phyloP scores from a whole-genome alignment of 2,888 invertebrate genomes.

The Lasioglossum pauxillum region DNA sequence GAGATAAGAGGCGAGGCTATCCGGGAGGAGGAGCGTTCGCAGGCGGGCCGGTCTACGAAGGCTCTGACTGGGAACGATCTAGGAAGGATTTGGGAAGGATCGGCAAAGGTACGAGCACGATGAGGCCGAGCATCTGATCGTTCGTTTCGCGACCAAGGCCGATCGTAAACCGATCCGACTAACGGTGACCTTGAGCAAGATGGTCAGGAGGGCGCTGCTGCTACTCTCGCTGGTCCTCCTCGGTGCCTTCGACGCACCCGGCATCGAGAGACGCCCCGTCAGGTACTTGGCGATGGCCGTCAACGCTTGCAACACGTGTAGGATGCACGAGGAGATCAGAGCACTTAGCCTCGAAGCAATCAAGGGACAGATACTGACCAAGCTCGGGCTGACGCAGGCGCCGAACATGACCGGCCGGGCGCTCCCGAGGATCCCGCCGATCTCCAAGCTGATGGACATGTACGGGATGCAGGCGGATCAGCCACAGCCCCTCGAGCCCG shows the following conservation, averaged over 20 bases:
- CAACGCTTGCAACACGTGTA: constrained; percentile 85
- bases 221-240: constrained; percentile 78
- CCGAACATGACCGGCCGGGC: constrained; percentile 87
- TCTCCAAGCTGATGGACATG: constrained; percentile 84
- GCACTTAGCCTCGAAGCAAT: constrained; percentile 86
- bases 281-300: constrained; percentile 72
- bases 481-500: constrained; percentile 81
- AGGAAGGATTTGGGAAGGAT: constrained; percentile 12
- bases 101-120: constrained; percentile 38
- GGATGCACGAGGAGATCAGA: constrained; percentile 86
- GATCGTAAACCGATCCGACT: constrained; percentile 58
- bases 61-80: background rate
- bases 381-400: constrained; percentile 86
- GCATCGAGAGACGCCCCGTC: constrained; percentile 67
- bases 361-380: constrained; percentile 87
- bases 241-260: constrained; percentile 80
- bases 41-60: constrained; percentile 1
- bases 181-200: constrained; percentile 74
- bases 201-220: constrained; percentile 80
- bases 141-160: constrained; percentile 57
- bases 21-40: constrained; percentile 4
- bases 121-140: constrained; percentile 66
- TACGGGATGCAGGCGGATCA: constrained; percentile 85
- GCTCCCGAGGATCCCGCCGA: constrained; percentile 86
- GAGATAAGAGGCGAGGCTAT: constrained; percentile 21